Percentiles rank a stretch among this genome's conserved stretches.
These are phyloP conservation scores for Adela reaumurella DNA, from an alignment of 2,888 invertebrate genomes.

Conservation along the genomic window DNA sequence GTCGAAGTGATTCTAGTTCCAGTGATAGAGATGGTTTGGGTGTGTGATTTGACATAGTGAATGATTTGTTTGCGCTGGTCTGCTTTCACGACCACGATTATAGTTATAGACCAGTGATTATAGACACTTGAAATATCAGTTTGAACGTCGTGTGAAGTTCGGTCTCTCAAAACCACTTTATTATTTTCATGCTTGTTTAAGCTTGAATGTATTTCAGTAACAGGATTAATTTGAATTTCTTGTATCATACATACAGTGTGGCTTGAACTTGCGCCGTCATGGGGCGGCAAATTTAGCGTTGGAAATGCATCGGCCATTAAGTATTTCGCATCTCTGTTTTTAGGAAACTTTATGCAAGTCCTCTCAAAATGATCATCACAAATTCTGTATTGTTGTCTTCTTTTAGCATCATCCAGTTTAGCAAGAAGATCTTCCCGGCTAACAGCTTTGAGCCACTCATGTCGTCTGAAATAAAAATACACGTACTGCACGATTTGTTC, in stretches of 20 bases:
- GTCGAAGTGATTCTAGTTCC: no score
- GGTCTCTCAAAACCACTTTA: no score
- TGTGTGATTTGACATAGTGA: no score
- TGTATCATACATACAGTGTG: no score
- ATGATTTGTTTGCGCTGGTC: no score
- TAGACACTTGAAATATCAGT: no score
- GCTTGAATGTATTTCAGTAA: constrained; percentile 4
- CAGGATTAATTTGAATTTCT: no score
- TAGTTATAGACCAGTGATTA: no score
- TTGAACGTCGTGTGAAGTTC: no score
- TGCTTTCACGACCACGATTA: no score
- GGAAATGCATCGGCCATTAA: constrained; percentile 13
- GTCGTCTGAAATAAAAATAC: constrained; percentile 9
- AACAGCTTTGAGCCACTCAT: constrained; percentile 10
- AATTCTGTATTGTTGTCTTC: constrained; percentile 14
- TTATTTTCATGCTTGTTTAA: constrained; percentile 6
- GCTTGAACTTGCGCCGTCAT: background rate
- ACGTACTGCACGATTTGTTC: no score
- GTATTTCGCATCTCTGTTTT: constrained; percentile 13
- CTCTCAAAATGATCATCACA: constrained; percentile 15
- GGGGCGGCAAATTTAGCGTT: constrained; percentile 11
- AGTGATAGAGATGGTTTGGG: no score
- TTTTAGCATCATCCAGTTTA: constrained; percentile 12
- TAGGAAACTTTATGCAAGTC: constrained; percentile 13
- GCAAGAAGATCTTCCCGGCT: constrained; percentile 13